Evolutionary conservation across 2,797 vertebrate species (phyloP), one percentile per base, ranked within the genome.

Genomic region (Hemitrygon akajei): DNA sequence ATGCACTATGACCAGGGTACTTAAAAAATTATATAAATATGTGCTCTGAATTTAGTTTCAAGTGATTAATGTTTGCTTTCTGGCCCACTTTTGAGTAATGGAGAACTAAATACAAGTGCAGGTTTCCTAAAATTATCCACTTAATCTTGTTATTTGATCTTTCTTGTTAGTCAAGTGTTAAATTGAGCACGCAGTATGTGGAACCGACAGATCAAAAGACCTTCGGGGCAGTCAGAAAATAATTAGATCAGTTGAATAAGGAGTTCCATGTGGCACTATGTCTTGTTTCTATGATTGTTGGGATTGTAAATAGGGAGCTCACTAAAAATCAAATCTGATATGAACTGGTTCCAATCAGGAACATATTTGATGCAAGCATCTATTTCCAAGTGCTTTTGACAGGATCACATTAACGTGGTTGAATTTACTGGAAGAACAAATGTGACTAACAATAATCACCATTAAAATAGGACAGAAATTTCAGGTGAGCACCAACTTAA

Each of bases 131-230:
- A 69, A 94, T 84, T 84, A 79, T 30, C 81, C 77, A 94, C 92
- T 95, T 94, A 69, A 73, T 93, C 89, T 80, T 3, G 47, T 89
- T 93, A 93, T 86, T 94, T 93, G 80, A 94, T 60, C 37, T 94
- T 0, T 2, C 56, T 94, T 0, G 0, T 94, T 34, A 91, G 47
- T 93, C 34, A 94, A 93, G 69, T 94, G 71, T 94, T 87, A 94
- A 93, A 82, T 73, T 82, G 94, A 76, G 73, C 0, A 94, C 0
- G 80, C 73, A 94, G 47, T 20, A 93, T 75, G 69, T 94, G 80
- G 76, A 93, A 81, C 80, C 56, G 58, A 63, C 93, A 84, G 76
- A 93, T 73, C 84, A 93, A 94, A 94, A 18, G 60, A 34, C 60
- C 80, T 71, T 30, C 93, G 47, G 91, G 77, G 87, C 27, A 91